Conservation (phyloP, 1,140 invertebrate genomes). For the Linepithema humile region DNA sequence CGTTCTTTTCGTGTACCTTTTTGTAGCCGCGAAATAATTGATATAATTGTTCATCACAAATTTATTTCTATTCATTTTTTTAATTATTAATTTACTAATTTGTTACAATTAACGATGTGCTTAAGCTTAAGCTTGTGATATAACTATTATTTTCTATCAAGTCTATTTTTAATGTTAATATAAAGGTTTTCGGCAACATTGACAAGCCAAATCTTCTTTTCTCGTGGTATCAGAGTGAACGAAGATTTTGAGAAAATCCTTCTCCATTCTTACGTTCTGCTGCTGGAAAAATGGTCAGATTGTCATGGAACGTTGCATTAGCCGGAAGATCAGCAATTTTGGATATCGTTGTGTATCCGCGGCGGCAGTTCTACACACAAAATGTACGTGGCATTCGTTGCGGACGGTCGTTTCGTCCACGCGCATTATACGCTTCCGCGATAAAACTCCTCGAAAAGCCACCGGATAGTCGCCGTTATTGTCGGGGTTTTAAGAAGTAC, state of each 20-base stretch:
- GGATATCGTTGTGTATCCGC: not conserved
- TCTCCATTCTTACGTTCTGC: not conserved
- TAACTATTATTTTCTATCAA: not conserved
- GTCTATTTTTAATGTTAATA: not conserved
- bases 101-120: not conserved
- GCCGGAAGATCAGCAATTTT: not conserved
- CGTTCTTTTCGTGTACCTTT: not conserved
- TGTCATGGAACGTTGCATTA: constrained; percentile 15
- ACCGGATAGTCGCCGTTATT: constrained; percentile 45
- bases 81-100: constrained; percentile 11
- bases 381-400: constrained; percentile 20
- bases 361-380: not conserved
- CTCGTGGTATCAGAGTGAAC: not conserved
- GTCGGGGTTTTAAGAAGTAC: constrained; percentile 47
- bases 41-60: not conserved
- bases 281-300: constrained; percentile 9
- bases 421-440: constrained; percentile 40
- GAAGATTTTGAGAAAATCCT: constrained; percentile 12
- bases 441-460: constrained; percentile 34
- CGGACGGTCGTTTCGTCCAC: not conserved
- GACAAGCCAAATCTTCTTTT: not conserved
- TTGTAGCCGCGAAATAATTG: not conserved
- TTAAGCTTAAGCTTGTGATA: not conserved
- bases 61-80: not conserved
- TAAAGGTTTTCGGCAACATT: not conserved